Conservation (phyloP, 2,797 vertebrate species). For the Gymnothorax javanicus region DNA sequence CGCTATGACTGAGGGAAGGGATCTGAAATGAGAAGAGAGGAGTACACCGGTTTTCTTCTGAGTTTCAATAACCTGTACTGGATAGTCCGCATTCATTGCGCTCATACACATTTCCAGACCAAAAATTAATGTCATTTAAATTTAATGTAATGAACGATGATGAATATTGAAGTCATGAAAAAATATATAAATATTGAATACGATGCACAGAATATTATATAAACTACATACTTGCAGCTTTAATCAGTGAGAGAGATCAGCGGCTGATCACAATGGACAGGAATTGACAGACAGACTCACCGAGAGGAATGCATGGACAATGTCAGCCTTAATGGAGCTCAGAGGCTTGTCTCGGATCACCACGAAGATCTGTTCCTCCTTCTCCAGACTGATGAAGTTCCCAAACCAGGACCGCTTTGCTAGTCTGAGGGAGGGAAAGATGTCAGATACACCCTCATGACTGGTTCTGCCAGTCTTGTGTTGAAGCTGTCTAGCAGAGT, state of each 20-base stretch:
- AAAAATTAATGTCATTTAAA: not conserved
- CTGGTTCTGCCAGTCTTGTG: not conserved
- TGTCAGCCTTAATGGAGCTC: conserved; percentile 93
- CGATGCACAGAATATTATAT: not conserved
- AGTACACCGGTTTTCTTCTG: not conserved
- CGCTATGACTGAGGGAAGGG: conserved; percentile 89
- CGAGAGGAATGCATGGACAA: conserved; percentile 91
- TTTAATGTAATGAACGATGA: not conserved
- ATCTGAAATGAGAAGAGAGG: conserved; percentile 67
- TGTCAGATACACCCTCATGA: conserved; percentile 7
- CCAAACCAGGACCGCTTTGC: conserved; percentile 95
- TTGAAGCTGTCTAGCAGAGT: too few relatives aligned
- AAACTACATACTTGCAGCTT: not conserved
- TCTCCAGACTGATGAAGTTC: conserved; percentile 92
- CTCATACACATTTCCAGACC: not conserved
- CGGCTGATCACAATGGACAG: not conserved
- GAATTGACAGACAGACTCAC: conserved; percentile 67
- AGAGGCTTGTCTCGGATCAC: conserved; percentile 92
- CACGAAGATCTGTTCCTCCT: conserved; percentile 93
- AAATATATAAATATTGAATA: not conserved
- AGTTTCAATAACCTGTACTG: not conserved
- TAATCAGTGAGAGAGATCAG: not conserved
- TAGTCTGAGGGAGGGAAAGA: conserved; percentile 68
- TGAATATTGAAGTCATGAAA: not conserved
- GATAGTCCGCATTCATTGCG: not conserved